phyloP scores from a whole-genome alignment of 2,113 vertebrate species.

The Petrocephalus microphthalmus region DNA sequence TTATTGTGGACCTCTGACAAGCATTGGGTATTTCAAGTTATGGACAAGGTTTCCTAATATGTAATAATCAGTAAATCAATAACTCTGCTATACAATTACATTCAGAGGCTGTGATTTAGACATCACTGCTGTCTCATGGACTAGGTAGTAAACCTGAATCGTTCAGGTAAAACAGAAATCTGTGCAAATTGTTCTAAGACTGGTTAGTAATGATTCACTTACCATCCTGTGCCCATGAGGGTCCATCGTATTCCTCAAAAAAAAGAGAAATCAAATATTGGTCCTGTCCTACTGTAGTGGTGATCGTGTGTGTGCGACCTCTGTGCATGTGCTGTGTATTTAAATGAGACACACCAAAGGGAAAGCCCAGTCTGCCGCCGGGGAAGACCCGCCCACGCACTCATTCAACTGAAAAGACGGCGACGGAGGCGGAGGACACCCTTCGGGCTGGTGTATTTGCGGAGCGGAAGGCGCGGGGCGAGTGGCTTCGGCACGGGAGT shows the following conservation, averaged over 20 bases:
- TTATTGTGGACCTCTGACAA: background rate
- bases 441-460: background rate
- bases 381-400: slow-evolving; percentile 10
- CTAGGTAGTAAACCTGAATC: background rate
- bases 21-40: background rate
- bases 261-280: background rate
- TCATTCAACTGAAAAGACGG: background rate
- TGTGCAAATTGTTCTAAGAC: background rate
- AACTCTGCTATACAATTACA: background rate
- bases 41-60: background rate
- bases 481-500: background rate
- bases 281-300: background rate
- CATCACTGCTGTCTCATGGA: background rate
- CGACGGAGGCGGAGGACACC: background rate
- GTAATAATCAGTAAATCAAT: background rate
- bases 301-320: no score
- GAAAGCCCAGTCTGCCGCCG: background rate
- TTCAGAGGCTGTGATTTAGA: background rate
- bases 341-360: background rate
- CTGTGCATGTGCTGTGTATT: background rate
- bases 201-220: background rate
- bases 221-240: background rate
- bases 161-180: background rate
- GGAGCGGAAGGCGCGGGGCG: background rate
- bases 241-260: background rate